These are phyloP conservation scores for Rissa tridactyla DNA, from an alignment of 2,113 vertebrate genomes.

Conservation along the genomic window DNA sequence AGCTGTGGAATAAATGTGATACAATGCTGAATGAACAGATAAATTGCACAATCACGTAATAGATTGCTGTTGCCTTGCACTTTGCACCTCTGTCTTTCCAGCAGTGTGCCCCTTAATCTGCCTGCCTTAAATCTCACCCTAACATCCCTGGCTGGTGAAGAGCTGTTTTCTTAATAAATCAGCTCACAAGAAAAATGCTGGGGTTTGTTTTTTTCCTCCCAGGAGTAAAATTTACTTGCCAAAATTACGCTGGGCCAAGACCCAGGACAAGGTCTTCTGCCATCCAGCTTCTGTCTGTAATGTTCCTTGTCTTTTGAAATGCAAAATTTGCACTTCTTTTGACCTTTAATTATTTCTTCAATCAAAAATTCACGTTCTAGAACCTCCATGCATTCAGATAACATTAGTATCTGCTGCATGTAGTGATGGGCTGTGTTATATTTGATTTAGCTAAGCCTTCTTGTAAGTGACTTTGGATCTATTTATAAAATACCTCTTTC, in stretches of 20 bases:
- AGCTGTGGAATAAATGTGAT: neutral
- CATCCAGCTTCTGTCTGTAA: neutral
- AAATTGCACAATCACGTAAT: neutral
- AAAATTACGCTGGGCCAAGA: neutral
- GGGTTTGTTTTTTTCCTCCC: neutral
- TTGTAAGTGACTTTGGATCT: neutral
- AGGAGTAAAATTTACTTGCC: constrained; percentile 16
- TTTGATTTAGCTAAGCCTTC: neutral
- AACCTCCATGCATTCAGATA: neutral
- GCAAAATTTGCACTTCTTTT: neutral
- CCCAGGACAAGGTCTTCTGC: neutral
- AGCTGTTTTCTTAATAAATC: constrained; percentile 35
- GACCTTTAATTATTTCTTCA: neutral
- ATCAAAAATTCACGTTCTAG: neutral
- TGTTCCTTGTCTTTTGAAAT: neutral
- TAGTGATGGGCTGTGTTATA: neutral
- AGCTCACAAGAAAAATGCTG: neutral
- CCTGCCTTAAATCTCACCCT: constrained; percentile 29
- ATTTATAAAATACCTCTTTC: neutral
- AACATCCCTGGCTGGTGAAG: neutral
- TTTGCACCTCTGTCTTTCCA: constrained; percentile 27
- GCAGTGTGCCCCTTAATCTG: neutral
- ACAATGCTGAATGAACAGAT: neutral
- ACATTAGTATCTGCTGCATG: neutral
- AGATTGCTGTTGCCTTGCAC: constrained; percentile 33